Evolutionary conservation across 2,888 invertebrate species (phyloP), one percentile per base, ranked within the genome.

Genomic region (Drosophila paranaensis): DNA sequence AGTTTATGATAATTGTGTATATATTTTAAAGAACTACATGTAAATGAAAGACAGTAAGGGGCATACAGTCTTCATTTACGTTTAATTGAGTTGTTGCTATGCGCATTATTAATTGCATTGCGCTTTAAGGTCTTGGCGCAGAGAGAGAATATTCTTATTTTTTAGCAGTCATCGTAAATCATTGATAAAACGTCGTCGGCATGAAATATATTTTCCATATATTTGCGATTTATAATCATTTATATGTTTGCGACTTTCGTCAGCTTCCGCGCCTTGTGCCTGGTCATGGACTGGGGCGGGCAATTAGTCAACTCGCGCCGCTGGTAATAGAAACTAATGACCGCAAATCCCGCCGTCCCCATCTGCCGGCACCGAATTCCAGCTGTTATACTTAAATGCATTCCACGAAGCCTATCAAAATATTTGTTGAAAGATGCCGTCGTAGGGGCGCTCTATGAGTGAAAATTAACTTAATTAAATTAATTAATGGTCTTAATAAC

Each of bases 401-500:
- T 73, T 77, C 77, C 70, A 27, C 57, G 77, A 69, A 61, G 27
- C 51, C 60, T 60, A 20, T 62, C 61, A 65, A 65, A 73, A 62
- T 20, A 73, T 55, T 70, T 77, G 54, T 53, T 51, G 33, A 60
- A 66, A 71, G 46, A 50, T 37, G n/a, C 65, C 65, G 51, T 48
- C 60, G 45, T 50, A 25, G 62, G 51, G 56, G 53, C 56, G 46
- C 25, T 42, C 37, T 56, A 40, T 78, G 50, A 57, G 35, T 13
- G 77, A 74, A 79, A 81, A 83, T 81, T 71, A 75, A 66, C 79
- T 86, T 75, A 71, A 86, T 83, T 81, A 74, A 68, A 75, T 66
- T 69, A 68, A 80, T 63, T 60, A 42, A 60, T 62, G 57, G 46
- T 64, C 67, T 70, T 83, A 80, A 82, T 85, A 73, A 77, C 86